phyloP scores from a whole-genome alignment of 2,888 invertebrate genomes.

The Brachyopa scutellaris region DNA sequence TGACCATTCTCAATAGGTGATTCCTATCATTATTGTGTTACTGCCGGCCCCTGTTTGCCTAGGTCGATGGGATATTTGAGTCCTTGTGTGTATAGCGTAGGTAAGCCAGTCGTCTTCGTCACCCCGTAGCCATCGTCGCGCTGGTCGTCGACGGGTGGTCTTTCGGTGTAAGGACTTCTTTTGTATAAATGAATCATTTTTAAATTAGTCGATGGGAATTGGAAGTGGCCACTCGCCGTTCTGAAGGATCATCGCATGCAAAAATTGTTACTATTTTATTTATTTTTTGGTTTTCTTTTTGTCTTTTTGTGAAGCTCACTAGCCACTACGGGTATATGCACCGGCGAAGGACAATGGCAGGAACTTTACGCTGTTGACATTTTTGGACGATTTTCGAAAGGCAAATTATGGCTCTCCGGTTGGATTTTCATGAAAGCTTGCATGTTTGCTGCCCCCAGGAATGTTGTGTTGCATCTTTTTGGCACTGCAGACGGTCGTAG shows the following conservation, averaged over 20 bases:
- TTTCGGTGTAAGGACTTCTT: slow-evolving; percentile 38
- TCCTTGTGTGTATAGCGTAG: slow-evolving; percentile 24
- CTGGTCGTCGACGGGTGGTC: no score
- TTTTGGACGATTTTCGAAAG: slow-evolving; percentile 68
- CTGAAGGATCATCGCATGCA: slow-evolving; percentile 68
- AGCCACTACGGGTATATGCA: not conserved
- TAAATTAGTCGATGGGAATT: slow-evolving; percentile 70
- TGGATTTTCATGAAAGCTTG: slow-evolving; percentile 56
- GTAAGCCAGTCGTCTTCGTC: slow-evolving; percentile 19
- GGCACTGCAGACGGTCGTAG: slow-evolving; percentile 24
- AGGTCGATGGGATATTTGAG: slow-evolving; percentile 15
- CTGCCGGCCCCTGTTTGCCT: slow-evolving; percentile 26
- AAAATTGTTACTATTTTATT: slow-evolving; percentile 55
- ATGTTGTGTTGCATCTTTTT: slow-evolving; percentile 62
- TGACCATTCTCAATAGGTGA: slow-evolving; percentile 47
- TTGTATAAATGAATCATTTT: slow-evolving; percentile 69
- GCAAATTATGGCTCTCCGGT: slow-evolving; percentile 58
- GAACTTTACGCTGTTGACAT: slow-evolving; percentile 65
- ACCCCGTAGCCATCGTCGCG: not conserved
- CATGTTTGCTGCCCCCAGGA: slow-evolving; percentile 56
- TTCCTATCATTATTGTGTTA: slow-evolving; percentile 36
- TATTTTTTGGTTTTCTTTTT: slow-evolving; percentile 4
- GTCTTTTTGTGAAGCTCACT: not conserved
- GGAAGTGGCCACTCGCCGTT: slow-evolving; percentile 61
- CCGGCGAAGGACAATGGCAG: slow-evolving; percentile 51